phyloP scores from a whole-genome alignment of 2,797 vertebrate genomes.

The Hafferia zeledoni region DNA sequence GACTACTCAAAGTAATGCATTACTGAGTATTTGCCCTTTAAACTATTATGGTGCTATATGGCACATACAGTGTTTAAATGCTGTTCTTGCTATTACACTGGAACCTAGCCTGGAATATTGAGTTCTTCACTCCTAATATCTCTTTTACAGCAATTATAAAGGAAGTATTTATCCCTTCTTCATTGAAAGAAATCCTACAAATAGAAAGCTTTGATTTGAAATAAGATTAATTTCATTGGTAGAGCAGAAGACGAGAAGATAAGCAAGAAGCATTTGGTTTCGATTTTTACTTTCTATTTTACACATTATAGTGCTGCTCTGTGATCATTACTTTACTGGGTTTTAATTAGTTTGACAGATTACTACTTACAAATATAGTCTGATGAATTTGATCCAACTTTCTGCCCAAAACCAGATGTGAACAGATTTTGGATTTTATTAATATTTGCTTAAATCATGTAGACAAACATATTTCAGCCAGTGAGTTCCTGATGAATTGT shows the following conservation, averaged over 20 bases:
- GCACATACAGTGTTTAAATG: neutral
- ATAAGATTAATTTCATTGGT: neutral
- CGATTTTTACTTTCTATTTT: neutral
- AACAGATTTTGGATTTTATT: conserved; percentile 39
- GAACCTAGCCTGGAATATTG: neutral
- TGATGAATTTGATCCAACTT: conserved; percentile 34
- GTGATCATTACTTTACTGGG: neutral
- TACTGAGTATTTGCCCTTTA: neutral
- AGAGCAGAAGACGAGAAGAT: neutral
- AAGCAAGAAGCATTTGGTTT: neutral
- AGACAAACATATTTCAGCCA: conserved; percentile 22
- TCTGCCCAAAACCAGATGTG: conserved; percentile 1
- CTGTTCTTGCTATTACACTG: neutral
- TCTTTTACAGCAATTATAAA: neutral
- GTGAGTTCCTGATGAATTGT: neutral
- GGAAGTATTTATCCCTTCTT: neutral
- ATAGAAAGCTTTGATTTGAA: neutral
- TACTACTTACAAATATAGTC: neutral
- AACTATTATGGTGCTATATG: neutral
- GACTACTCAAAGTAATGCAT: neutral
- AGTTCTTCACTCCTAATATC: neutral
- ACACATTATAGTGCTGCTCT: neutral
- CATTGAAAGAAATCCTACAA: neutral
- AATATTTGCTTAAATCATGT: conserved; percentile 28
- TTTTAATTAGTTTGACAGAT: conserved; percentile 31